These are phyloP conservation scores for Ceratosolen solmsi DNA, from an alignment of 1,140 invertebrate species.

Conservation along the genomic window DNA sequence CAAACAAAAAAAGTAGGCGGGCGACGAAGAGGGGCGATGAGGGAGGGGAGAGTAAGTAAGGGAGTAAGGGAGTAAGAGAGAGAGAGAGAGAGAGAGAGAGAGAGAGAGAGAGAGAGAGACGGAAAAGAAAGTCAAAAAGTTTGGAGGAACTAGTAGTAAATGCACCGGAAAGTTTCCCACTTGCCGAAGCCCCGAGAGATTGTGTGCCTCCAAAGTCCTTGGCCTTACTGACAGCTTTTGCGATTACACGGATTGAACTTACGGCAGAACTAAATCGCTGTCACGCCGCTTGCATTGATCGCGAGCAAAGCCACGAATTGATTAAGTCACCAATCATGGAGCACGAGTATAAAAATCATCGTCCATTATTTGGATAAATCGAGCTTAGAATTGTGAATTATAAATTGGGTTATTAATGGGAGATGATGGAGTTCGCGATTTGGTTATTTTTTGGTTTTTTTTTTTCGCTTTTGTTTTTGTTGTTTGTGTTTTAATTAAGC, in stretches of 20 bases:
- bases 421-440: background rate
- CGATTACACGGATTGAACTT: constrained; percentile 40
- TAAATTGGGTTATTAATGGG: background rate
- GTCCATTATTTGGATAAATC: constrained; percentile 3
- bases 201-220: constrained; percentile 31
- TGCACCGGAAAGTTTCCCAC: constrained; percentile 62
- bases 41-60: too few relatives aligned
- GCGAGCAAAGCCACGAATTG: constrained; percentile 22
- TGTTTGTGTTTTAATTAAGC: too few relatives aligned
- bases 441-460: background rate
- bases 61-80: too few relatives aligned
- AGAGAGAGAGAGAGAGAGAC: constrained; percentile 50
- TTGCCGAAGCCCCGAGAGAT: constrained; percentile 52
- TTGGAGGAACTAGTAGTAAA: constrained; percentile 57
- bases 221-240: constrained; percentile 44
- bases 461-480: too few relatives aligned
- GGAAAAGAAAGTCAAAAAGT: constrained; percentile 35
- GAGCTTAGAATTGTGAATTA: background rate
- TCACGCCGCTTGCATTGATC: background rate
- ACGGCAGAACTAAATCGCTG: constrained; percentile 19
- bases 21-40: too few relatives aligned
- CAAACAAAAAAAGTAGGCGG: too few relatives aligned
- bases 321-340: constrained; percentile 18
- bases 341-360: constrained; percentile 10
- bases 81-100: constrained; percentile 53